These are phyloP conservation scores for Ips nitidus DNA, from an alignment of 1,140 invertebrate species.

Conservation along the genomic window DNA sequence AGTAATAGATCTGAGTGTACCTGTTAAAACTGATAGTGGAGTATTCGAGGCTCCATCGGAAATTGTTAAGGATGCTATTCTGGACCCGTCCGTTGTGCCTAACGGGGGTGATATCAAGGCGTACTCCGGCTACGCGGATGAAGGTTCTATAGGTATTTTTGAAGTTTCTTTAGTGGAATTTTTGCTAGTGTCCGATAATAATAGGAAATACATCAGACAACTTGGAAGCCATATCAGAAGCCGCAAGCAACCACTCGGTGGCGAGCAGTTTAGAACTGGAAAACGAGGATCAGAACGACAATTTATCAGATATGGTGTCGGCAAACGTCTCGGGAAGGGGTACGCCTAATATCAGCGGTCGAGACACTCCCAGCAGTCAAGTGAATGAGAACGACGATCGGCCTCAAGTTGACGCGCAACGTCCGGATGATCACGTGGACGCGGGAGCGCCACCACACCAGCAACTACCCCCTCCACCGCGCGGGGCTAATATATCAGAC, in stretches of 20 bases:
- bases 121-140: slow-evolving; percentile 81
- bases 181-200: not conserved
- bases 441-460: slow-evolving; percentile 49
- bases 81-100: not conserved
- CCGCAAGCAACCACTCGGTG: slow-evolving; percentile 91
- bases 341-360: slow-evolving; percentile 74
- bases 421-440: slow-evolving; percentile 54
- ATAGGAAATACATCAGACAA: slow-evolving; percentile 87
- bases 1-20: slow-evolving; percentile 52
- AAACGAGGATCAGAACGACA: slow-evolving; percentile 81
- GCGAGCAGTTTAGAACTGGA: slow-evolving; percentile 86
- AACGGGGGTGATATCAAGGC: slow-evolving; percentile 30
- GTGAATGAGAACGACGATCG: slow-evolving; percentile 78
- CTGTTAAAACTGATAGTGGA: slow-evolving; percentile 32
- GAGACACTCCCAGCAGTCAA: slow-evolving; percentile 94
- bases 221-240: slow-evolving; percentile 91
- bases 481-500: slow-evolving; percentile 7
- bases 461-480: slow-evolving; percentile 4
- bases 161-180: not conserved
- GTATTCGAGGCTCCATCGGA: slow-evolving; percentile 19
- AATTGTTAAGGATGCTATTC: slow-evolving; percentile 18
- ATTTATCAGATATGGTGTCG: slow-evolving; percentile 92
- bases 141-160: slow-evolving; percentile 64
- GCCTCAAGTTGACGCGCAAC: slow-evolving; percentile 53
- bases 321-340: slow-evolving; percentile 91